Evolutionary conservation across 2,888 invertebrate species (phyloP).

Genomic region (Lasioglossum vierecki): DNA sequence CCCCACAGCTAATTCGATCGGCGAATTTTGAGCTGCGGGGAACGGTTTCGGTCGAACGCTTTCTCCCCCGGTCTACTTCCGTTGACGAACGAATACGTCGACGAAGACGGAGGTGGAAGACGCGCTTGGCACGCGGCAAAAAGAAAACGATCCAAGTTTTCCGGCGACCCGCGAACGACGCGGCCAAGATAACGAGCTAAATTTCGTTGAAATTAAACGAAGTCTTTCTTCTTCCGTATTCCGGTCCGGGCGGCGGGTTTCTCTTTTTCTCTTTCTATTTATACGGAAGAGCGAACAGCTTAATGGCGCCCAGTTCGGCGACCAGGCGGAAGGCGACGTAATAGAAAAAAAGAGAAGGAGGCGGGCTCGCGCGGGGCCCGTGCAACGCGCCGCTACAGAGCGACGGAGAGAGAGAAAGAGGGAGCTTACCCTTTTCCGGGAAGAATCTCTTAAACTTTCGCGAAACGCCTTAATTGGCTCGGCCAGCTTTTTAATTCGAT

Average conservation of each 20-base stretch:
- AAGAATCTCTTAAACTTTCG: conserved; percentile 70
- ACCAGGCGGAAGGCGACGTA: conserved; percentile 80
- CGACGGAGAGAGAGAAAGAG: conserved; percentile 6
- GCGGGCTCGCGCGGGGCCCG: conserved; percentile 30
- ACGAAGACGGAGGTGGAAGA: background rate
- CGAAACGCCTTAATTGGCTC: conserved; percentile 72
- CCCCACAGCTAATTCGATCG: conserved; percentile 20
- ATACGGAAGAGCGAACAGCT: conserved; percentile 80
- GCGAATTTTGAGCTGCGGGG: conserved; percentile 23
- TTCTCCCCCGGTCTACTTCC: background rate
- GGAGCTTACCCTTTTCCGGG: conserved; percentile 52
- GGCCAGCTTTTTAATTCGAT: conserved; percentile 72
- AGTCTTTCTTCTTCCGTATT: conserved; percentile 38
- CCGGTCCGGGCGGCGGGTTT: conserved; percentile 17
- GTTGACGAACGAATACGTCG: background rate
- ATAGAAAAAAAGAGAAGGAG: conserved; percentile 78
- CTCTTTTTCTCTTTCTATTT: conserved; percentile 73
- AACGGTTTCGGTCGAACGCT: conserved; percentile 6
- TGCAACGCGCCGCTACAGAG: conserved; percentile 14
- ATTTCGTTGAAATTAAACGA: conserved; percentile 64
- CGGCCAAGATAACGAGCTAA: conserved; percentile 47
- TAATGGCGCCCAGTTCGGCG: conserved; percentile 80
- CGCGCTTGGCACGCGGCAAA: background rate
- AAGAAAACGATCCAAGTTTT: conserved; percentile 29
- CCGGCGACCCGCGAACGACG: conserved; percentile 14